phyloP scores from a whole-genome alignment of 2,888 invertebrate species.

The Hirtodrosophila confusa region DNA sequence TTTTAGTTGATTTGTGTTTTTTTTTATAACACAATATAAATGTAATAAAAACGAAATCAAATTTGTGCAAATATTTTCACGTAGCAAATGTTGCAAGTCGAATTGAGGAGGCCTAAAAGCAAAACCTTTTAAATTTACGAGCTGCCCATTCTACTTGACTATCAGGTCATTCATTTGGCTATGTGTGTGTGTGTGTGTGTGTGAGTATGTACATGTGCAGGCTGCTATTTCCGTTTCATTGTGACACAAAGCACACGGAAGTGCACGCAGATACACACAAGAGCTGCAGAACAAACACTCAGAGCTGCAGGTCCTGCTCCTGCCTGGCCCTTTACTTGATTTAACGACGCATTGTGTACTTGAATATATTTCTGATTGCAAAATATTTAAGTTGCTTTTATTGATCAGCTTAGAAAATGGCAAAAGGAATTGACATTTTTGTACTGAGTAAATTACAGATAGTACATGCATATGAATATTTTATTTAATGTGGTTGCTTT shows the following conservation, averaged over 20 bases:
- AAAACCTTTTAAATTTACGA: constrained; percentile 21
- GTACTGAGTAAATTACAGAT: not conserved
- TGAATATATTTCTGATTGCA: constrained; percentile 24
- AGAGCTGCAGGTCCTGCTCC: constrained; percentile 9
- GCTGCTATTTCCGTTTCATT: constrained; percentile 49
- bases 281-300: not conserved
- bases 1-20: constrained; percentile 50
- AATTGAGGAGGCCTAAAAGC: constrained; percentile 10
- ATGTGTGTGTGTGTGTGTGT: not conserved
- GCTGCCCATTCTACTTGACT: constrained; percentile 4
- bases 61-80: constrained; percentile 11
- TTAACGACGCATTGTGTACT: constrained; percentile 6
- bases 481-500: no score
- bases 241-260: constrained; percentile 48
- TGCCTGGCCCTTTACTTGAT: constrained; percentile 18
- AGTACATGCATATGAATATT: not conserved
- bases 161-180: constrained; percentile 18
- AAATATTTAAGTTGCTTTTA: constrained; percentile 9
- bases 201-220: constrained; percentile 10
- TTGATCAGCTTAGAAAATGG: not conserved
- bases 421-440: not conserved
- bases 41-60: constrained; percentile 31
- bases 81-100: constrained; percentile 13
- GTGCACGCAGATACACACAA: constrained; percentile 43
- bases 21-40: constrained; percentile 46